Percentiles rank a stretch among this genome's conserved stretches.
These are phyloP conservation scores for Xylota sylvarum DNA, from an alignment of 2,888 invertebrate species.

Conservation along the genomic window DNA sequence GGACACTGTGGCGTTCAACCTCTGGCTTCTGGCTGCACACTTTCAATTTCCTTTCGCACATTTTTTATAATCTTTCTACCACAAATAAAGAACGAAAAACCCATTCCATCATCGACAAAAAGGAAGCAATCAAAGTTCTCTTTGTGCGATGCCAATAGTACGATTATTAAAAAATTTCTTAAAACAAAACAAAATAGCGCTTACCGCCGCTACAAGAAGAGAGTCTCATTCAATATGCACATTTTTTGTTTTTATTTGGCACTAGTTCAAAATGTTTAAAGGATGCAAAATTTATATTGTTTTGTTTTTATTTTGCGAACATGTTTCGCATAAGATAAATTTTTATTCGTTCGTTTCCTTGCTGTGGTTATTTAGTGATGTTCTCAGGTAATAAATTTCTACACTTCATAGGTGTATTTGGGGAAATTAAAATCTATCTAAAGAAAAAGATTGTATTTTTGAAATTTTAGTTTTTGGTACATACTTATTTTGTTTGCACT, in stretches of 20 bases:
- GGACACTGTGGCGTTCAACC: not conserved
- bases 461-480: no score
- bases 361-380: constrained; percentile 4
- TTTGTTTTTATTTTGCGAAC: constrained; percentile 9
- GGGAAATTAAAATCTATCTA: not conserved
- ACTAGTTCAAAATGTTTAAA: constrained; percentile 25
- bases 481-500: no score
- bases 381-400: constrained; percentile 10
- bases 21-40: not conserved
- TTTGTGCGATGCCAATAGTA: constrained; percentile 1
- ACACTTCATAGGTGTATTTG: not conserved
- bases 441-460: not conserved
- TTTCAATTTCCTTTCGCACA: constrained; percentile 15
- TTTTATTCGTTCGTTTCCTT: not conserved
- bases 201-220: not conserved
- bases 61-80: not conserved
- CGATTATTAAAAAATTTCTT: constrained; percentile 10
- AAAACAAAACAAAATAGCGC: not conserved
- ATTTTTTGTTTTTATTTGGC: constrained; percentile 43
- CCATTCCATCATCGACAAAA: constrained; percentile 3
- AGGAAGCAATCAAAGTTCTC: constrained; percentile 7
- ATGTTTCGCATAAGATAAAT: constrained; percentile 10
- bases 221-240: not conserved
- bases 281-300: not conserved
- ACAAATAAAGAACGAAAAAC: not conserved